Evolutionary conservation across 2,888 invertebrate species (phyloP).

Genomic region (Mythimna ferrago): DNA sequence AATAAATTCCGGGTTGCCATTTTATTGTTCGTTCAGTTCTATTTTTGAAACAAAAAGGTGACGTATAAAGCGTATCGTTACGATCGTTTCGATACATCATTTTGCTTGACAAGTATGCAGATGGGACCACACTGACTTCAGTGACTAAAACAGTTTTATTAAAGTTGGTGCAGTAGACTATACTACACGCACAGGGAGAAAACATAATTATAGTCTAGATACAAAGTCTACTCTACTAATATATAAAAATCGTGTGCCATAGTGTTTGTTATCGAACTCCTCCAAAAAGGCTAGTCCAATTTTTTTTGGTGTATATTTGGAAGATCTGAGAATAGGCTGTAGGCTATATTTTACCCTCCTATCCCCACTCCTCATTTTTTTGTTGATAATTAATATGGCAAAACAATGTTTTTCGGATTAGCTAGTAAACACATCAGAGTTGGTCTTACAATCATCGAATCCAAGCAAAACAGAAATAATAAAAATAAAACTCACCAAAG

Average conservation of each 20-base stretch:
- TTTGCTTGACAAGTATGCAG: slow-evolving; percentile 60
- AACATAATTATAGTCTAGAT: not conserved
- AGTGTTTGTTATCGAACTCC: too few relatives aligned
- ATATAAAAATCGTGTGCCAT: not conserved
- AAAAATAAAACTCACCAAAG: slow-evolving; percentile 17
- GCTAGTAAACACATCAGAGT: too few relatives aligned
- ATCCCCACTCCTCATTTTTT: too few relatives aligned
- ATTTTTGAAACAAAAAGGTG: slow-evolving; percentile 61
- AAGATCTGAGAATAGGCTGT: too few relatives aligned
- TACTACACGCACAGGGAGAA: not conserved
- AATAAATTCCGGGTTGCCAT: slow-evolving; percentile 60
- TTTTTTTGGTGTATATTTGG: too few relatives aligned
- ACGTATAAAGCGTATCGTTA: slow-evolving; percentile 53
- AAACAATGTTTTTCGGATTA: too few relatives aligned
- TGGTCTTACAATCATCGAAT: too few relatives aligned
- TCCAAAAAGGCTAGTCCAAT: too few relatives aligned
- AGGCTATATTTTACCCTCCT: too few relatives aligned
- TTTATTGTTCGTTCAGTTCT: slow-evolving; percentile 60
- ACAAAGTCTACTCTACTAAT: too few relatives aligned
- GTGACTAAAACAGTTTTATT: slow-evolving; percentile 2
- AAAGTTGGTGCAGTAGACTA: not conserved
- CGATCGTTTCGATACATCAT: slow-evolving; percentile 62
- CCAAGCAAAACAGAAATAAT: too few relatives aligned
- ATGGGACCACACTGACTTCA: slow-evolving; percentile 49
- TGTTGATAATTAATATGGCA: too few relatives aligned